A percentile compares a stretch with the other conserved stretches of the same genome.
These are phyloP conservation scores for Xylocampa areola DNA, from an alignment of 2,888 invertebrate species.

Conservation along the genomic window DNA sequence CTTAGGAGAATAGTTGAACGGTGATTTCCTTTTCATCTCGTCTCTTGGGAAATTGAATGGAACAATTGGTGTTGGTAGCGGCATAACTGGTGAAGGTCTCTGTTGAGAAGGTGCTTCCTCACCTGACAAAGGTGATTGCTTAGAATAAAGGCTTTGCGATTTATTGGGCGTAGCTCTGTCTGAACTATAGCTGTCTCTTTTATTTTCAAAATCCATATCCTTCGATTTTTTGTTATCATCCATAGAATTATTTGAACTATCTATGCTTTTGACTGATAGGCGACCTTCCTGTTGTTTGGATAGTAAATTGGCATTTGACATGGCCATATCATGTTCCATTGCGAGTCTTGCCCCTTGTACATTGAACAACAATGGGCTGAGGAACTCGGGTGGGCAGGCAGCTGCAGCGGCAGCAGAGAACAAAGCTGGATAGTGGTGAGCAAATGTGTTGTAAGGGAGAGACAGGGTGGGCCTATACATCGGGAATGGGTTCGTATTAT, in stretches of 20 bases:
- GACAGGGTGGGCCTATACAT: slow-evolving; percentile 92
- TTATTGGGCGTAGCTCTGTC: slow-evolving; percentile 90
- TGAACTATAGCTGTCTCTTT: slow-evolving; percentile 72
- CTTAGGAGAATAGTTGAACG: slow-evolving; percentile 79
- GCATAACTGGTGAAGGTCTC: slow-evolving; percentile 92
- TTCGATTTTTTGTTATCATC: slow-evolving; percentile 81
- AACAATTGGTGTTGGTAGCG: slow-evolving; percentile 79
- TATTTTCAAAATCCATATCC: slow-evolving; percentile 76
- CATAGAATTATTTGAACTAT: slow-evolving; percentile 81
- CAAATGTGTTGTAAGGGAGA: slow-evolving; percentile 92
- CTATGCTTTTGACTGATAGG: slow-evolving; percentile 84
- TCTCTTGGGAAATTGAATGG: slow-evolving; percentile 78
- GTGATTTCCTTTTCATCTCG: slow-evolving; percentile 78
- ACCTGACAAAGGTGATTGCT: slow-evolving; percentile 91
- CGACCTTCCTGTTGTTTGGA: slow-evolving; percentile 86
- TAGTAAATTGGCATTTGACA: slow-evolving; percentile 87
- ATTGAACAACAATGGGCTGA: slow-evolving; percentile 92
- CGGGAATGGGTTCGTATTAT: slow-evolving; percentile 91
- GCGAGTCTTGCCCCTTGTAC: slow-evolving; percentile 87
- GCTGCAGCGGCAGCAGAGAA: slow-evolving; percentile 85
- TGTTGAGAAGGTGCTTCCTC: slow-evolving; percentile 91
- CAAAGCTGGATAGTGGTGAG: slow-evolving; percentile 90
- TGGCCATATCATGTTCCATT: slow-evolving; percentile 87
- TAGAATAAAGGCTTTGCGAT: slow-evolving; percentile 80
- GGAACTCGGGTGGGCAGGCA: slow-evolving; percentile 90